Percentiles rank a stretch among this genome's conserved stretches.
Evolutionary conservation across 2,888 invertebrate species (phyloP).

Genomic region (Caenorhabditis sp.): DNA sequence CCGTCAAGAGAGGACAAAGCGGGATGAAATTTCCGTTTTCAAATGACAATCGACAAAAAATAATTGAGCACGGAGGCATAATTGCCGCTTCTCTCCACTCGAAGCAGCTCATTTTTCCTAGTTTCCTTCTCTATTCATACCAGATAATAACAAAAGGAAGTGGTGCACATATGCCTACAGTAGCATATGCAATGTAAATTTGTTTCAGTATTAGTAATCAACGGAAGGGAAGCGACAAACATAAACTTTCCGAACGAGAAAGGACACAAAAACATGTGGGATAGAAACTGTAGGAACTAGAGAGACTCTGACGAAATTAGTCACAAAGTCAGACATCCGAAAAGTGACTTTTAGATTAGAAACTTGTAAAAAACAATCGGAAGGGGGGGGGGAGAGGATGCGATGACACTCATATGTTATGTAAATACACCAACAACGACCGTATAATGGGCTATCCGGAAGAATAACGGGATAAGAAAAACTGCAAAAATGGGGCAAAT

Average conservation of each 20-base stretch:
- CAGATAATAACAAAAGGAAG: constrained; percentile 26
- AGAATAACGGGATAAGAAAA: constrained; percentile 26
- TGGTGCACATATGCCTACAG: constrained; percentile 7
- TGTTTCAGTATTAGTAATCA: constrained; percentile 55
- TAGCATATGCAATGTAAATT: constrained; percentile 9
- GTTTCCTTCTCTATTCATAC: not conserved
- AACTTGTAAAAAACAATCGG: constrained; percentile 40
- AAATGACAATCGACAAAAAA: constrained; percentile 29
- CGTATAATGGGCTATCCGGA: constrained; percentile 28
- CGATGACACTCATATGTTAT: constrained; percentile 45
- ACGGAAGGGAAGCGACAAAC: constrained; percentile 17
- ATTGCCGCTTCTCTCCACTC: constrained; percentile 11
- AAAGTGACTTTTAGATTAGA: constrained; percentile 51
- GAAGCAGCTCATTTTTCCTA: constrained; percentile 30
- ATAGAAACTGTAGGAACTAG: constrained; percentile 8
- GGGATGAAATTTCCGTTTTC: constrained; percentile 8
- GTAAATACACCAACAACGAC: constrained; percentile 43
- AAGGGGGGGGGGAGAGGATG: not conserved
- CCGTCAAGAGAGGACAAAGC: constrained; percentile 22
- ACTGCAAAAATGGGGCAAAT: constrained; percentile 11
- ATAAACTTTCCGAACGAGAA: constrained; percentile 42
- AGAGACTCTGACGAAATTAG: constrained; percentile 47
- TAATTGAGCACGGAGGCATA: constrained; percentile 31
- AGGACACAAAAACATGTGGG: constrained; percentile 13
- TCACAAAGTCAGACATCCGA: constrained; percentile 56